phyloP scores from a whole-genome alignment of 2,888 invertebrate genomes.

The Tachina lurida region DNA sequence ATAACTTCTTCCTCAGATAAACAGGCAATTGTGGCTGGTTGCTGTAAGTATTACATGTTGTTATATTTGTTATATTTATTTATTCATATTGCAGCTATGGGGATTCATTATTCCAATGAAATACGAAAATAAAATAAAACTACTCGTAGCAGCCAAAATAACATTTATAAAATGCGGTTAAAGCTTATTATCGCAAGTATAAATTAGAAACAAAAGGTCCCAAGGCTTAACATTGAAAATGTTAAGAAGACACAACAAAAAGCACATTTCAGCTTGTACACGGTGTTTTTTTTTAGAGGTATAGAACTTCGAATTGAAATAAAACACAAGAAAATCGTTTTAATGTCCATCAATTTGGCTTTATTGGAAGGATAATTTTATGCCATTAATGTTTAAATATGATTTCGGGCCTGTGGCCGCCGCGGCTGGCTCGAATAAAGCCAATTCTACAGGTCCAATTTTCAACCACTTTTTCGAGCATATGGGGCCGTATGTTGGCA shows the following conservation, averaged over 20 bases:
- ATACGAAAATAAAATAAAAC: conserved; percentile 16
- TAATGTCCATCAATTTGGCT: no score
- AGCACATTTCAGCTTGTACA: conserved; percentile 18
- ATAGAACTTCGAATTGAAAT: no score
- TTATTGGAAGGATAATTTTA: no score
- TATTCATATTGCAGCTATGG: conserved; percentile 48
- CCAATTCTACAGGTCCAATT: no score
- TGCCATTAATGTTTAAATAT: no score
- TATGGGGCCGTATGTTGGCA: no score
- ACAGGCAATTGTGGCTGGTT: background rate
- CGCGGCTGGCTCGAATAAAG: no score
- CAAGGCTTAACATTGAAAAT: conserved; percentile 62
- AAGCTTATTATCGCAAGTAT: conserved; percentile 29
- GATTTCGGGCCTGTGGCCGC: no score
- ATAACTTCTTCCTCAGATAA: no score
- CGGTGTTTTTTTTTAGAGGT: no score
- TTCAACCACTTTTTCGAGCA: no score
- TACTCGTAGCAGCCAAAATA: conserved; percentile 55
- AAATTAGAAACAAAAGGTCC: conserved; percentile 27
- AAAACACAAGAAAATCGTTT: no score
- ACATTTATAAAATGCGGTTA: conserved; percentile 65
- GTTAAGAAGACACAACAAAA: conserved; percentile 29
- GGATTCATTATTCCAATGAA: conserved; percentile 62
- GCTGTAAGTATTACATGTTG: conserved; percentile 20
- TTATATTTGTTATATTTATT: conserved; percentile 24